Evolutionary conservation across 2,797 vertebrate species (phyloP), one percentile per base, ranked within the genome.

Genomic region (Poecilia gillii): DNA sequence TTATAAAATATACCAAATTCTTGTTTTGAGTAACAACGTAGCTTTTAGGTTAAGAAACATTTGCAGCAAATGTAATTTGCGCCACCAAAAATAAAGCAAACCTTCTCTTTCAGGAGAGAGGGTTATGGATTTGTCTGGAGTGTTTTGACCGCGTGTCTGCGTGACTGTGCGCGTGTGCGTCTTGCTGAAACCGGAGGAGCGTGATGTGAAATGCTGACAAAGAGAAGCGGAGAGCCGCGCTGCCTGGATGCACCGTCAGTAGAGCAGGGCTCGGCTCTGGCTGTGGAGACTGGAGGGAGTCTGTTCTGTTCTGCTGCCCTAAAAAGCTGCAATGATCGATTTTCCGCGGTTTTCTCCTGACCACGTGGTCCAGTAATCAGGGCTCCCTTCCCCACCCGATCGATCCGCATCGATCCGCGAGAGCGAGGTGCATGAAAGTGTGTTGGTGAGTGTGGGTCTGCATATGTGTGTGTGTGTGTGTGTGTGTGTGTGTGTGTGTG

Each of bases 241-340:
- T 91, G 93, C 79, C 86, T 92, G 89, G 85, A 80, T 93, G 93
- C 91, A 89, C 89, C 85, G 94, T 93, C 91, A 93, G 90, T 89
- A 78, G 33, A 9, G 82, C 84, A 46, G 18, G 84, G 87, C 85
- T 92, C 66, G 87, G 85, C 89, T 91, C 85, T 76, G 47, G 88
- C 87, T 87, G 90, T 88, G 92, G 90, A 92, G 91, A 90, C 92
- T 92, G 93, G 87, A 92, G 90, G 90, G 90, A 94, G 93, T 94
- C 92, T 94, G 92, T 94, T 94, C 93, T 94, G 94, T 95, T 94
- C 95, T 95, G 94, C 94, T 95, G 95, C 95, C 93, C 95, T 96
- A 96, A 96, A 95, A 96, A 96, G 95, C 96, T 96, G 95, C 96
- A 96, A 95, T 96, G 93, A 96, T 96, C 95, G 96, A 96, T 96